Evolutionary conservation across 2,113 vertebrate genomes (phyloP).

Genomic region (Scopus umbretta): DNA sequence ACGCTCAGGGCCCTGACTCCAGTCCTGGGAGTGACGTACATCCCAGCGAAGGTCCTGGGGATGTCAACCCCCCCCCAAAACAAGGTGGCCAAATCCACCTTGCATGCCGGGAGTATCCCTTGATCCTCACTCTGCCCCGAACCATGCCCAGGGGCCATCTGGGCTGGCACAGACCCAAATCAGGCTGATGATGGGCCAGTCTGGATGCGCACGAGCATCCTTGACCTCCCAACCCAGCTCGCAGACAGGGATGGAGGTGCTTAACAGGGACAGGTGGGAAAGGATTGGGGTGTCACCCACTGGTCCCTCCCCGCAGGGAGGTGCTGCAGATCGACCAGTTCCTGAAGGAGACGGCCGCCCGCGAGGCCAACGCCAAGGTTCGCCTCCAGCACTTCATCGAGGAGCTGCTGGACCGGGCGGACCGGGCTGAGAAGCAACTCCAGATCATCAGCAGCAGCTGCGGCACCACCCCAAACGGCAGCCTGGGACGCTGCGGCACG

Average conservation of each 20-base stretch:
- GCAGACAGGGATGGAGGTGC: fast-evolving
- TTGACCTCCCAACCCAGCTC: neutral
- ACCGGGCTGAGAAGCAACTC: conserved; percentile 93
- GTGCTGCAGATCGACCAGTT: conserved; percentile 96
- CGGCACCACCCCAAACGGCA: conserved; percentile 90
- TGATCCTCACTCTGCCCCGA: too few species aligned
- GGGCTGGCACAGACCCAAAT: neutral
- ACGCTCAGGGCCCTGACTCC: neutral
- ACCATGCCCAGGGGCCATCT: fast-evolving
- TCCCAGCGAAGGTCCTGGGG: neutral
- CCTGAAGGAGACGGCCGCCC: conserved; percentile 93
- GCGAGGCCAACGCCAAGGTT: conserved; percentile 94
- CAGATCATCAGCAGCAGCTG: conserved; percentile 98
- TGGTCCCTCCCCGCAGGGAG: conserved; percentile 74
- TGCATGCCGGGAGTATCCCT: fast-evolving
- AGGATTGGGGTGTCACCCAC: neutral
- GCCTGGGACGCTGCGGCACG: conserved; percentile 86
- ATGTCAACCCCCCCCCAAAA: neutral
- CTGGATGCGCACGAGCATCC: fast-evolving
- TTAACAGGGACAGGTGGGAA: fast-evolving
- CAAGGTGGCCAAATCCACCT: neutral
- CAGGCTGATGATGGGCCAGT: fast-evolving
- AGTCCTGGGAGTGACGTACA: fast-evolving
- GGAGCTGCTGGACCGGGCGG: conserved; percentile 94
- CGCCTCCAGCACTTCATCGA: conserved; percentile 98